Conservation (phyloP, 2,888 invertebrate species). For the Catocala fraxini region DNA sequence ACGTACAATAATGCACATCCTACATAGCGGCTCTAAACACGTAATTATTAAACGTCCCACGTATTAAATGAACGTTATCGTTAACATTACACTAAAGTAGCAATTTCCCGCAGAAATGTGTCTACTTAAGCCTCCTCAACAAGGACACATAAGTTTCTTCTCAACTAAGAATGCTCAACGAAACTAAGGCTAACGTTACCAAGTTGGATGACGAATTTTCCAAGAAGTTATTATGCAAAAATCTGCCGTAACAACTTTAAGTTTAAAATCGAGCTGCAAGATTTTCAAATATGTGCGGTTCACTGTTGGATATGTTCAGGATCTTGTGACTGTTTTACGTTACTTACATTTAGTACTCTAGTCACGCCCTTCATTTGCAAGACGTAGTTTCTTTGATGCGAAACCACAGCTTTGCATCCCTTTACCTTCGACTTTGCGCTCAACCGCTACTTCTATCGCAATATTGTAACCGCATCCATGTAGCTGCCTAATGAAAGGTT, state of each 20-base stretch:
- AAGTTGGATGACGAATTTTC: constrained; percentile 45
- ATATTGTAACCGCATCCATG: constrained; percentile 9
- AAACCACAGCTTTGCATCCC: constrained; percentile 26
- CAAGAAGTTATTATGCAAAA: constrained; percentile 58
- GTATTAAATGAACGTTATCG: constrained; percentile 39
- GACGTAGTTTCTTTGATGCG: constrained; percentile 28
- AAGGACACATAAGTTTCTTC: constrained; percentile 31
- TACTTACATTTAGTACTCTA: constrained; percentile 23
- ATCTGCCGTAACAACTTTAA: constrained; percentile 46
- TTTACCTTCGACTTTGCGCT: constrained; percentile 21
- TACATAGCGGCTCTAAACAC: constrained; percentile 20
- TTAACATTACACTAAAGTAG: constrained; percentile 31
- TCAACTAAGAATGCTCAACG: constrained; percentile 31
- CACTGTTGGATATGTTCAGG: constrained; percentile 30
- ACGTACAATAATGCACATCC: background rate
- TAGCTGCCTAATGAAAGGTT: constrained; percentile 12
- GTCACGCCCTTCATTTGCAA: constrained; percentile 42
- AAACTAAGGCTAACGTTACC: constrained; percentile 27
- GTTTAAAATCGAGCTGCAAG: constrained; percentile 54
- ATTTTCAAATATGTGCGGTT: constrained; percentile 43
- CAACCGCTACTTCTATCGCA: background rate
- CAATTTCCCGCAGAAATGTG: constrained; percentile 34
- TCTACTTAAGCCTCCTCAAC: constrained; percentile 26
- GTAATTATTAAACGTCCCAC: constrained; percentile 36
- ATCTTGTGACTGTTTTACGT: constrained; percentile 7